These are phyloP conservation scores for Cydia amplana DNA, from an alignment of 1,140 invertebrate genomes.

Conservation along the genomic window DNA sequence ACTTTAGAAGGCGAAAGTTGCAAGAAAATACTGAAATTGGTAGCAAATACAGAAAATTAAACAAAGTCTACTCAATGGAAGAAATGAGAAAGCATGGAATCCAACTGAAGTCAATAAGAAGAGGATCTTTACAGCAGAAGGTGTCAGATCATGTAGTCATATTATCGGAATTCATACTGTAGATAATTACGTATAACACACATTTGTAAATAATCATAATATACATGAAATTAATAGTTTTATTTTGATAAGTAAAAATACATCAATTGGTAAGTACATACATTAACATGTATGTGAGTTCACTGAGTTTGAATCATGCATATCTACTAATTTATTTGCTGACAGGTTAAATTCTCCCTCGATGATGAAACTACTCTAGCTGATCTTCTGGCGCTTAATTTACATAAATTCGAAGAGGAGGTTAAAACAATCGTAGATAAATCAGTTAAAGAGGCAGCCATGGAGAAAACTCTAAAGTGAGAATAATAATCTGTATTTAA, in stretches of 20 bases:
- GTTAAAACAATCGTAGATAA: slow-evolving; percentile 97
- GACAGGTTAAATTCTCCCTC: slow-evolving; percentile 86
- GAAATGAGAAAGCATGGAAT: slow-evolving; percentile 58
- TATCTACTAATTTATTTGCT: slow-evolving; percentile 37
- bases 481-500: not conserved
- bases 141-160: slow-evolving; percentile 48
- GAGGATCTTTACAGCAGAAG: slow-evolving; percentile 42
- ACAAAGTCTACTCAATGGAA: slow-evolving; percentile 55
- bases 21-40: slow-evolving; percentile 43
- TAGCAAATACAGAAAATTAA: slow-evolving; percentile 51
- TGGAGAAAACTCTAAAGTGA: slow-evolving; percentile 91
- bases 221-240: slow-evolving; percentile 34
- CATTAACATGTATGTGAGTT: not conserved
- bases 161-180: slow-evolving; percentile 67
- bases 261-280: slow-evolving; percentile 1
- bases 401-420: slow-evolving; percentile 96
- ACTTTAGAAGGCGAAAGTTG: slow-evolving; percentile 57
- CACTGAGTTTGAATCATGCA: not conserved
- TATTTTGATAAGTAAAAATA: slow-evolving; percentile 17
- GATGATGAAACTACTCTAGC: slow-evolving; percentile 89
- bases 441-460: slow-evolving; percentile 95
- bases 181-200: slow-evolving; percentile 41
- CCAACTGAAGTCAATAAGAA: slow-evolving; percentile 43
- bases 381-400: slow-evolving; percentile 91
- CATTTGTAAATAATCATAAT: slow-evolving; percentile 37